Evolutionary conservation across 1,140 invertebrate species (phyloP).

Genomic region (Brachionus asplanchnoidis): DNA sequence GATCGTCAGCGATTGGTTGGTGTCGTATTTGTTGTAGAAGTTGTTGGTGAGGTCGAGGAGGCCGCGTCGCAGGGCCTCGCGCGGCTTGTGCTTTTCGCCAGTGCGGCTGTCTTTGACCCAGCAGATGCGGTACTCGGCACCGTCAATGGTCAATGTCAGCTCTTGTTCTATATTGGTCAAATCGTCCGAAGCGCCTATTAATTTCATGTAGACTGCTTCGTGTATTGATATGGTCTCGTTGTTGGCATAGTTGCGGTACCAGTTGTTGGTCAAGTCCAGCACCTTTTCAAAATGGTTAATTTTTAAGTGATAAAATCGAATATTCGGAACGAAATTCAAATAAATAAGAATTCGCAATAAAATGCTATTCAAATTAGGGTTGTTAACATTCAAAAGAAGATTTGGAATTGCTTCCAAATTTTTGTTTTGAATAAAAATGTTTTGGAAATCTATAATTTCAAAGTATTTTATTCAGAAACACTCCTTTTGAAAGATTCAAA

Average conservation of each 20-base stretch:
- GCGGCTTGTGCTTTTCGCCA: not conserved
- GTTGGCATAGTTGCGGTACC: conserved; percentile 22
- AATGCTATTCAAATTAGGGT: no score
- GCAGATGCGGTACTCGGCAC: not conserved
- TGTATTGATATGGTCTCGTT: conserved; percentile 27
- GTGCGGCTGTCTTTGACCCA: conserved; percentile 38
- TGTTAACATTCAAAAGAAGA: no score
- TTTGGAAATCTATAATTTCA: no score
- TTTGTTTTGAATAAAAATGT: no score
- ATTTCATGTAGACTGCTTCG: conserved; percentile 38
- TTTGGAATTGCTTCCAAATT: no score
- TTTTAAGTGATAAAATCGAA: no score
- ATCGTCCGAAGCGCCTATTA: conserved; percentile 38
- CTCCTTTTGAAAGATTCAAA: no score
- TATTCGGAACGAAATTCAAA: no score
- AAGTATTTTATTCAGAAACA: no score
- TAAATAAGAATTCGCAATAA: no score
- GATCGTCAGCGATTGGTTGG: not conserved
- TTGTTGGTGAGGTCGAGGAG: conserved; percentile 18
- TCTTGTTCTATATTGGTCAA: conserved; percentile 18
- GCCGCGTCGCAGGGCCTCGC: conserved; percentile 21
- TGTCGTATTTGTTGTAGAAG: conserved; percentile 19
- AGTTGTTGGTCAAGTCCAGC: not conserved
- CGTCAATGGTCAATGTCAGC: not conserved
- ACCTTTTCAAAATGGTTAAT: not conserved